These are phyloP conservation scores for Arothron firmamentum DNA, from an alignment of 2,113 vertebrate genomes.

Conservation along the genomic window DNA sequence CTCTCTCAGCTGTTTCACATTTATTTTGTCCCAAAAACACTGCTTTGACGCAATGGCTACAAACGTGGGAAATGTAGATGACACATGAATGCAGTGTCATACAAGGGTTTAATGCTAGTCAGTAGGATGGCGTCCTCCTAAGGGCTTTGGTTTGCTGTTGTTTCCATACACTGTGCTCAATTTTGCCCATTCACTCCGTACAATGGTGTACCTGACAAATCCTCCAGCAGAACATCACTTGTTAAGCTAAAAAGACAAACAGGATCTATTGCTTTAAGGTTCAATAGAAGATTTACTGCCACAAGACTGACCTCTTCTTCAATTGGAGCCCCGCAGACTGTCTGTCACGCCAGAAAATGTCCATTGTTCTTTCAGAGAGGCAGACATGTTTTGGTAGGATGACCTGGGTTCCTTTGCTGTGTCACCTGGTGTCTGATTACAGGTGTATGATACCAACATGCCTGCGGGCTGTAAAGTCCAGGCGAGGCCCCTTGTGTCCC, in stretches of 20 bases:
- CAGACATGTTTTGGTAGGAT: conserved; percentile 69
- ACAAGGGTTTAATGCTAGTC: no score
- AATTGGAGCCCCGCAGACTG: conserved; percentile 53
- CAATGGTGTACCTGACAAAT: conserved; percentile 6
- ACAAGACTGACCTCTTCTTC: conserved; percentile 51
- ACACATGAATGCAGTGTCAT: neutral
- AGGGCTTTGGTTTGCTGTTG: no score
- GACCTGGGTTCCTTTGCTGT: conserved; percentile 71
- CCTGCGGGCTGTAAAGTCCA: conserved; percentile 56
- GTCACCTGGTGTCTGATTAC: conserved; percentile 77
- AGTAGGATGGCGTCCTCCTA: no score
- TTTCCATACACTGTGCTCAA: no score
- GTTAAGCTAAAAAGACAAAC: conserved; percentile 44
- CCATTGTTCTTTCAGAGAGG: conserved; percentile 62
- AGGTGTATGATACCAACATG: conserved; percentile 60
- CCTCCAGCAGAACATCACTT: conserved; percentile 33
- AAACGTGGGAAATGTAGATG: neutral
- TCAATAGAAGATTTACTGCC: conserved; percentile 34
- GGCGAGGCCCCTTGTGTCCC: conserved; percentile 62
- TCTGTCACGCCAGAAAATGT: conserved; percentile 61
- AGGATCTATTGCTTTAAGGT: conserved; percentile 59
- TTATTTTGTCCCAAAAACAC: no score
- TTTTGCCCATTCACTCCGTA: no score
- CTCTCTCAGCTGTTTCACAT: no score
- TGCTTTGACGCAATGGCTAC: no score